These are phyloP conservation scores for Bruchidius siliquastri DNA, from an alignment of 2,888 invertebrate genomes.

Conservation along the genomic window DNA sequence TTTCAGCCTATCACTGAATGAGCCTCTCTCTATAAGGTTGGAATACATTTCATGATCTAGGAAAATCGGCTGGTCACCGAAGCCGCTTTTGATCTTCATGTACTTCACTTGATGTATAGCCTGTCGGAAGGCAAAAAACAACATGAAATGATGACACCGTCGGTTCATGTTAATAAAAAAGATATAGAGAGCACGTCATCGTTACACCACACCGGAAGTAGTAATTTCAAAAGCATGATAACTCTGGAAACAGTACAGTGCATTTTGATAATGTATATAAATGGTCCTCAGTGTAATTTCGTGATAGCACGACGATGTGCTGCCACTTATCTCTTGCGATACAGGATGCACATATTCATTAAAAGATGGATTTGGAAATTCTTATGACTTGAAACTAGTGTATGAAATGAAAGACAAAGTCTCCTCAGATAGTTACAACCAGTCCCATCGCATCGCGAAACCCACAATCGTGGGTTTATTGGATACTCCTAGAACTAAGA, in stretches of 20 bases:
- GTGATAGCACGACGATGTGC: background rate
- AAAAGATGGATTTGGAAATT: background rate
- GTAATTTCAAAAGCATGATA: conserved; percentile 16
- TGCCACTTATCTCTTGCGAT: background rate
- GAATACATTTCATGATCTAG: no score
- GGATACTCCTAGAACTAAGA: no score
- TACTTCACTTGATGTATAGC: no score
- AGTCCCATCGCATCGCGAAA: no score
- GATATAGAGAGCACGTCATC: conserved; percentile 13
- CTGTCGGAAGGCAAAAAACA: background rate
- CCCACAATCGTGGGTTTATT: no score
- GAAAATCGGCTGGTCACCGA: no score
- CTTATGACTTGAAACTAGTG: background rate
- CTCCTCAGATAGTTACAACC: background rate
- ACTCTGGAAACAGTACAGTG: conserved; percentile 5
- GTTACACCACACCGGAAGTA: conserved; percentile 18
- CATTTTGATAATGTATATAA: background rate
- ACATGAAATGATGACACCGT: background rate
- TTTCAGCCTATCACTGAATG: no score
- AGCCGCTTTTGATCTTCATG: no score
- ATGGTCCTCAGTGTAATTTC: background rate
- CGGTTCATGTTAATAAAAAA: conserved; percentile 14
- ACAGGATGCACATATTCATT: background rate
- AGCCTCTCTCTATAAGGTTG: no score
- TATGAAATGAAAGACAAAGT: background rate